These are phyloP conservation scores for Drosophila mojavensis DNA, from an alignment of 1,140 invertebrate species.

Conservation along the genomic window DNA sequence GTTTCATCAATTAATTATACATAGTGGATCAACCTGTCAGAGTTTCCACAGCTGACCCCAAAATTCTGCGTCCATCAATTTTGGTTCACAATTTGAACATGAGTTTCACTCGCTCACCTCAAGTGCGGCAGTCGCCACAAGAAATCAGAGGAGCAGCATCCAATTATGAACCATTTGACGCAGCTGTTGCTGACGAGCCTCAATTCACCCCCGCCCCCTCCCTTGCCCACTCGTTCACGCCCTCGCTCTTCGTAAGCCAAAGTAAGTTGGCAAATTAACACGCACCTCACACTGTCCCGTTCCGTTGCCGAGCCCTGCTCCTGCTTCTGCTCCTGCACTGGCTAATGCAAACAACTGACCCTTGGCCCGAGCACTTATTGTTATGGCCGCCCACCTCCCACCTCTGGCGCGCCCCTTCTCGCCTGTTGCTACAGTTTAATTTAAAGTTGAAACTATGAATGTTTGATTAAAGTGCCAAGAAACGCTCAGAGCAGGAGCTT, in stretches of 20 bases:
- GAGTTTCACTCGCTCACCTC: conserved; percentile 51
- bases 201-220: neutral
- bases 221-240: no score
- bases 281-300: conserved; percentile 33
- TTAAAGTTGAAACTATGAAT: conserved; percentile 80
- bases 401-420: neutral
- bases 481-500: conserved; percentile 23
- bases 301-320: neutral
- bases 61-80: conserved; percentile 10
- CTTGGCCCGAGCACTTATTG: conserved; percentile 38
- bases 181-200: conserved; percentile 44
- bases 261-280: conserved; percentile 75
- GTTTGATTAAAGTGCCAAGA: conserved; percentile 65
- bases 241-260: conserved; percentile 7
- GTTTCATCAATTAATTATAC: conserved; percentile 28
- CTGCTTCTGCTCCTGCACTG: conserved; percentile 1
- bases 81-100: conserved; percentile 61
- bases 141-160: conserved; percentile 56
- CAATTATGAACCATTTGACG: conserved; percentile 70
- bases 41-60: conserved; percentile 1
- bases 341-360: conserved; percentile 70
- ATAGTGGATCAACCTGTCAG: conserved; percentile 22
- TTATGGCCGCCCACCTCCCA: conserved; percentile 7
- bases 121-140: conserved; percentile 35
- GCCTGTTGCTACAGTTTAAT: conserved; percentile 57